Evolutionary conservation across 2,797 vertebrate genomes (phyloP).

Genomic region (Podarcis siculus): DNA sequence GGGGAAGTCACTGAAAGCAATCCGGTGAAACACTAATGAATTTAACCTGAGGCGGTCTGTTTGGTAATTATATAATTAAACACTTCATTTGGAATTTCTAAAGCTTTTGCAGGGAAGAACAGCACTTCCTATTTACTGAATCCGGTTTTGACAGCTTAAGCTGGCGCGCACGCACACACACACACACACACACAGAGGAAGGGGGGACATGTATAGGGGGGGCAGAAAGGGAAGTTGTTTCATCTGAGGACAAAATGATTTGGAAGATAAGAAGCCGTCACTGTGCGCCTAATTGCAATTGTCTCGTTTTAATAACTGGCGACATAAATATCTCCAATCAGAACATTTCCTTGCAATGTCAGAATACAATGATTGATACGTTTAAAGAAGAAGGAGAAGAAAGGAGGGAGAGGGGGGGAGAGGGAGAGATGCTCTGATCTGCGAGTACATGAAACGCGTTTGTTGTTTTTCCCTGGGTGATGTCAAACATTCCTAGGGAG

Average conservation of each 20-base stretch:
- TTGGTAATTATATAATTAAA: constrained; percentile 81
- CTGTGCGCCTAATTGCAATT: constrained; percentile 50
- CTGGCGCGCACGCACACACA: fast-evolving
- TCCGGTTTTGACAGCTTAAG: constrained; percentile 48
- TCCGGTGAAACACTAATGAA: constrained; percentile 77
- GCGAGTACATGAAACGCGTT: constrained; percentile 52
- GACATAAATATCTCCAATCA: constrained; percentile 58
- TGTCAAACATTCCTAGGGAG: constrained; percentile 59
- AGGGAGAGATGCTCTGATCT: constrained; percentile 32
- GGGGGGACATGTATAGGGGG: no score
- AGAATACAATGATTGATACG: constrained; percentile 45
- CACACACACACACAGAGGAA: no score
- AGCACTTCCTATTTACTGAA: constrained; percentile 51
- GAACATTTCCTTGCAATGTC: constrained; percentile 40
- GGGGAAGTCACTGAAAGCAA: constrained; percentile 23
- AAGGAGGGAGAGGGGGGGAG: neutral
- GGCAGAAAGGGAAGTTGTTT: neutral
- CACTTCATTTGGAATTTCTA: constrained; percentile 60
- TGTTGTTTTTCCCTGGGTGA: constrained; percentile 60
- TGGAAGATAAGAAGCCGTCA: constrained; percentile 63
- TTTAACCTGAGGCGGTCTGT: constrained; percentile 79
- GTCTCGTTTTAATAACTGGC: constrained; percentile 53
- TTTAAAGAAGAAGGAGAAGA: neutral
- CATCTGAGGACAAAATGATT: constrained; percentile 43
- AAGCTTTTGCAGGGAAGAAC: constrained; percentile 35